Evolutionary conservation across 1,140 invertebrate genomes (phyloP), one percentile per base, ranked within the genome.

Genomic region (Drosophila auraria): DNA sequence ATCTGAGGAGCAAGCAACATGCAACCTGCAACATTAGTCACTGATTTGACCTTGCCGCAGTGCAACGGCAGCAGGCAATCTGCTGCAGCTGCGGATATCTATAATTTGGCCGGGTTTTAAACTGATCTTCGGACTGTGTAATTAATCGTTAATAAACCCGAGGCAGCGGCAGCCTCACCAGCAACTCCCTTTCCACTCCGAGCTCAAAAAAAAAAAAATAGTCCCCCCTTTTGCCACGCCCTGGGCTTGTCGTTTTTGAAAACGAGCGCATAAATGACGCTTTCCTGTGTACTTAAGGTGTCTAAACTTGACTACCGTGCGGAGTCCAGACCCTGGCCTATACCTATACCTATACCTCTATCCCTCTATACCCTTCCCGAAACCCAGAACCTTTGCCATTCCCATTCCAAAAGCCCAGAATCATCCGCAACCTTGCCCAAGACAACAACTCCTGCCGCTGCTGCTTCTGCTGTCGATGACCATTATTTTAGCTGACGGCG

Each of bases 211-310:
- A n/a, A 47, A 38, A 8, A 8, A 14, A 25, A 36, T 15, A 20
- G 7, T 42, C 60, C 14, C 54, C 58, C 30, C 25, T 47, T 51
- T 17, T 68, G 71, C 81, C 84, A 87, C 84, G 83, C 86, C 84
- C 58, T 81, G 73, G 58, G 81, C 78, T 90, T 87, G 84, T 87
- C 78, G 69, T 58, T 74, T 87, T 89, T 81, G 63, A 83, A 71
- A 87, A 87, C 83, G 83, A 87, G 84, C 86, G 78, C 74, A 79
- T 87, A 89, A 87, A 84, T 90, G 84, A 90, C 84, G 84, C 84
- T 84, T 89, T 84, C 84, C 84, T 89, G 84, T 87, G 86, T 90
- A 87, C 82, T 90, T 87, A 89, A 87, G 84, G 84, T 87, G 84
- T 87, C 84, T 84, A 87, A 87, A 87, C 84, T 87, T 87, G 84